Percentiles rank a stretch among this genome's conserved stretches.
phyloP scores from a whole-genome alignment of 1,140 invertebrate genomes.

The Drosophila tristis region DNA sequence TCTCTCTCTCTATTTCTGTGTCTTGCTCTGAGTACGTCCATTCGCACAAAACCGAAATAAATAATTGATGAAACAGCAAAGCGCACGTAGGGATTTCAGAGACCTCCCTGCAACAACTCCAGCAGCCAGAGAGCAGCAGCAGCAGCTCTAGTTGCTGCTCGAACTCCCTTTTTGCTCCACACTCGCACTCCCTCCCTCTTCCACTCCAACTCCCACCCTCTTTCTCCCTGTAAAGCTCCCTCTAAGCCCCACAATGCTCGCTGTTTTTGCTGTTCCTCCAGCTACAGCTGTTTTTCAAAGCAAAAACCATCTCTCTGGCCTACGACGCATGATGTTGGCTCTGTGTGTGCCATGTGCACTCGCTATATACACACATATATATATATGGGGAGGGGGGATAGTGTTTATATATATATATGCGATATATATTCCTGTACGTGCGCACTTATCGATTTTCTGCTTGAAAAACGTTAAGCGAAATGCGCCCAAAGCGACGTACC shows the following conservation, averaged over 20 bases:
- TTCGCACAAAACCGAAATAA: constrained; percentile 66
- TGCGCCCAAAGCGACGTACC: constrained; percentile 50
- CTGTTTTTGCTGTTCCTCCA: too few species aligned
- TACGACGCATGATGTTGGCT: constrained; percentile 1
- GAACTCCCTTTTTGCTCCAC: too few species aligned
- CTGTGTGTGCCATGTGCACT: constrained; percentile 3
- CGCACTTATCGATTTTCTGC: constrained; percentile 60
- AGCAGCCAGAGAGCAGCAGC: constrained; percentile 4
- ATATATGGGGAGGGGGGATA: constrained; percentile 2
- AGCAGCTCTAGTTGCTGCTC: not conserved
- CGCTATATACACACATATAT: constrained; percentile 7
- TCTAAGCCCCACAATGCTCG: too few species aligned
- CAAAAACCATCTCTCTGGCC: too few species aligned
- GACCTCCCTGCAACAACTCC: not conserved
- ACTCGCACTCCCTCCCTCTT: too few species aligned
- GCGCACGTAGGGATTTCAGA: constrained; percentile 62
- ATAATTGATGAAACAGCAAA: constrained; percentile 71
- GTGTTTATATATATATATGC: constrained; percentile 23
- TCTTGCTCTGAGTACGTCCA: not conserved
- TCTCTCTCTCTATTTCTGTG: not conserved
- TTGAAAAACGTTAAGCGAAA: constrained; percentile 60
- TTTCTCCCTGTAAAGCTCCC: too few species aligned
- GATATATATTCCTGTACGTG: constrained; percentile 55
- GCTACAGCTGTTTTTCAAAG: too few species aligned
- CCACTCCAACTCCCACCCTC: too few species aligned